Base-by-base conservation (phyloP, 2,888 invertebrate genomes). In the Amblyjoppa fuscipennis region DNA sequence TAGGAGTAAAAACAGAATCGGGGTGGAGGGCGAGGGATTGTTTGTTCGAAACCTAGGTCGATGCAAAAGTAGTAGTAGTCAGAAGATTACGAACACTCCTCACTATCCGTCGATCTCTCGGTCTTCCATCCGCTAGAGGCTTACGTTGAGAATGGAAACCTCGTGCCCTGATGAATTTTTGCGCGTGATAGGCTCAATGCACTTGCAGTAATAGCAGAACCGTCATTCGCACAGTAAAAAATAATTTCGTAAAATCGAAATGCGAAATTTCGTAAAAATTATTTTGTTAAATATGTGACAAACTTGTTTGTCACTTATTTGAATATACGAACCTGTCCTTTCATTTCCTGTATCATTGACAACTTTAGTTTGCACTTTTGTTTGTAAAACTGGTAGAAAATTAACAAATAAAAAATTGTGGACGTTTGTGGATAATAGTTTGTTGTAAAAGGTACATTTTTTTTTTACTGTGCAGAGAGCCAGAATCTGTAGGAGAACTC, bases 131-230 rank as follows among this genome's bases (percentile, higher is more conserved):
- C 53, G 70, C 82, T 68, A 51, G 25, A 79, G 71, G 69, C 79
- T 34, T 20, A 56, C 68, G 38, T 41, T 74, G 78, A 66, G 68
- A 73, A n/a, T 20, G 75, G 66, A 85, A 84, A 87, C 86, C 82
- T 82, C 73, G 80, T 84, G 71, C 75, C 81, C 85, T 88, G 86
- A 87, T 88, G 88, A 89, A 83, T 89, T 88, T 89, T 90, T 88
- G 78, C 87, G 88, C 69, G 87, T 87, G 87, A 89, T 89, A 89
- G 87, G 86, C 87, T 88, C 87, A 88, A 89, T 90, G 90, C 89
- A 89, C 89, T 70, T 69, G 79, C 77, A 78, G 74, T 56, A 77
- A 45, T 56, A 11, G 45, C 25, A 34, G 56, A 20, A 66, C 25
- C 34, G 9, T 41, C 53, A 31, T 13, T 66, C 38, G 78, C 74